Evolutionary conservation across 2,113 vertebrate species (phyloP).

Genomic region (Struthidea cinerea): DNA sequence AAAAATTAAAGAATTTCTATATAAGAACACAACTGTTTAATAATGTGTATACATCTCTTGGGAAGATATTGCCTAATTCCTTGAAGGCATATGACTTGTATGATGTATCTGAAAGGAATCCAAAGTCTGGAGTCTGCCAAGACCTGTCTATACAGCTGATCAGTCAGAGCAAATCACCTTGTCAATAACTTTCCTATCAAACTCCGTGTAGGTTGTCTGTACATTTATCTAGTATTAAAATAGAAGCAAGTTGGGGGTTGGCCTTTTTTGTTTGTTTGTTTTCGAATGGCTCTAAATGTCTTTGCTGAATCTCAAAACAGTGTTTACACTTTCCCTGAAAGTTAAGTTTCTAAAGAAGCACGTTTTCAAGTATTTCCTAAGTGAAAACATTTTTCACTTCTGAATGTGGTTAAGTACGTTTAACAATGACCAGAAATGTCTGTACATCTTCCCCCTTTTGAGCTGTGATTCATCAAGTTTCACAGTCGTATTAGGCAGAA

Average conservation of each 20-base stretch:
- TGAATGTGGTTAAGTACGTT: not conserved
- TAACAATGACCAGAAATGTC: not conserved
- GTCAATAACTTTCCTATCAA: not conserved
- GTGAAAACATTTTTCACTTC: not conserved
- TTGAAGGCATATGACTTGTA: not conserved
- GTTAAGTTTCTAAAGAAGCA: not conserved
- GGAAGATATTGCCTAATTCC: not conserved
- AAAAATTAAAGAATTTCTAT: not conserved
- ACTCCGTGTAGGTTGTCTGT: not conserved
- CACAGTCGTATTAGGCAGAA: not conserved
- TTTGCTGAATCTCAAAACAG: not conserved
- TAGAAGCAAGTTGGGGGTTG: not conserved
- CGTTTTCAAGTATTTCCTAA: not conserved
- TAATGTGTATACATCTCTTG: not conserved
- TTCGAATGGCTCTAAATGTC: not conserved
- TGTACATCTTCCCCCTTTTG: not conserved
- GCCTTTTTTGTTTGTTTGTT: not conserved
- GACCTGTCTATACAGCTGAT: not conserved
- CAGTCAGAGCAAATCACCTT: not conserved
- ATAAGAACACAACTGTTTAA: not conserved
- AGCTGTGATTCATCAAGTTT: not conserved
- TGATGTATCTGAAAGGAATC: not conserved
- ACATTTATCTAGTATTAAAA: not conserved
- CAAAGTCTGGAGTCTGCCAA: not conserved
- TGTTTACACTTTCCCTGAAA: not conserved